Percentiles rank a stretch among this genome's conserved stretches.
These are phyloP conservation scores for Peromyscus maniculatus DNA, from an alignment of 2,113 vertebrate genomes.

Conservation along the genomic window DNA sequence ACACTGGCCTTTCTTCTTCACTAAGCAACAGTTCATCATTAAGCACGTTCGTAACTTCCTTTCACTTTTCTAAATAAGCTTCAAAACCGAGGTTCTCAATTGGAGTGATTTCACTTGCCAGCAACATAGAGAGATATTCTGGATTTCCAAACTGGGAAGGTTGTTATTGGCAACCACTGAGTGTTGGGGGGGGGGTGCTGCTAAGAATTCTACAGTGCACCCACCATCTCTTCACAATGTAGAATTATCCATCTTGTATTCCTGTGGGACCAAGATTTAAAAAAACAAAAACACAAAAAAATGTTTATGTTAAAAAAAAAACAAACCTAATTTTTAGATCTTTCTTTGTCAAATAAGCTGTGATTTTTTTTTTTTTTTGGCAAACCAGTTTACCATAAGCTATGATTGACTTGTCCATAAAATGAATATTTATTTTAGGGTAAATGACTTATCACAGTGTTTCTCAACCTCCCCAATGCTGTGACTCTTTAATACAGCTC, in stretches of 20 bases:
- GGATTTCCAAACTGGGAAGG: neutral
- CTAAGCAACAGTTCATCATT: neutral
- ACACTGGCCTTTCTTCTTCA: neutral
- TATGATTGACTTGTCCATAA: neutral
- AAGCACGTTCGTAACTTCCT: neutral
- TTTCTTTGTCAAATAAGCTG: neutral
- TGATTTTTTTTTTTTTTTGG: neutral
- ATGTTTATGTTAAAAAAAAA: neutral
- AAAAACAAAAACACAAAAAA: neutral
- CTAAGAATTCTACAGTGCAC: neutral
- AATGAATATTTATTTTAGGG: constrained; percentile 18
- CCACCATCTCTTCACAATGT: neutral
- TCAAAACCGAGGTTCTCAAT: neutral
- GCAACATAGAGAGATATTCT: neutral
- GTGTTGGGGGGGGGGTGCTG: neutral
- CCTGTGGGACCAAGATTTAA: neutral
- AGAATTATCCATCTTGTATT: neutral
- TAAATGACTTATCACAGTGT: neutral
- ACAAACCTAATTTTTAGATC: neutral
- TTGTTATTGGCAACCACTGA: neutral
- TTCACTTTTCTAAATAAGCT: constrained; percentile 1
- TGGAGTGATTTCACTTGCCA: neutral
- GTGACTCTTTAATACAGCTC: neutral
- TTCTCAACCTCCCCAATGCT: neutral
- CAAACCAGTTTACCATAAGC: neutral